phyloP scores from a whole-genome alignment of 1,140 invertebrate species.

The Pectinophora gossypiella region DNA sequence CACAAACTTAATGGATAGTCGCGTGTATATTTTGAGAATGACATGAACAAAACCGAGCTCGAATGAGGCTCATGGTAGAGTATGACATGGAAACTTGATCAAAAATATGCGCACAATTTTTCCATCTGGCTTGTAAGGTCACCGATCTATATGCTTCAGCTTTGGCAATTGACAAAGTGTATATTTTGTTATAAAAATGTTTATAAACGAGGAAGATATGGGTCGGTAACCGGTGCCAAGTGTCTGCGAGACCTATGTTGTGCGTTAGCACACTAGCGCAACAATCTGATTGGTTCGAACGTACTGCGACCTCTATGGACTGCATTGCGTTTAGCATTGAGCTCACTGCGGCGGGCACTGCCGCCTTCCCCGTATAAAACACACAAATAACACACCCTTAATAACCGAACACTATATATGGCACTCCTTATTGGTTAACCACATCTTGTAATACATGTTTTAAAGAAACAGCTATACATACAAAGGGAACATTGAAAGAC shows the following conservation, averaged over 20 bases:
- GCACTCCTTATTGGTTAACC: too few species aligned
- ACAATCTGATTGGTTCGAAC: conserved; percentile 65
- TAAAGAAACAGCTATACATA: too few species aligned
- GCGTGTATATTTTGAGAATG: not conserved
- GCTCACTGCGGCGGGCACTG: conserved; percentile 66
- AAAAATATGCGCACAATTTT: conserved; percentile 53
- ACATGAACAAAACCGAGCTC: not conserved
- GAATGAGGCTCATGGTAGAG: too few species aligned
- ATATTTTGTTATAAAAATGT: conserved; percentile 4
- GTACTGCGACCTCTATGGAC: conserved; percentile 72
- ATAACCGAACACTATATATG: conserved; percentile 31
- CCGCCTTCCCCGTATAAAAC: conserved; percentile 68
- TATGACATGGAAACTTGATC: too few species aligned
- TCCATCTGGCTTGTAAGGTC: conserved; percentile 35
- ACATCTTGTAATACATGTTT: too few species aligned
- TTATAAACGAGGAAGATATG: conserved; percentile 28
- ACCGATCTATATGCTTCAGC: conserved; percentile 49
- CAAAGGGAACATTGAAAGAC: too few species aligned
- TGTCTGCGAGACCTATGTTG: conserved; percentile 51
- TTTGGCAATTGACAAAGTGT: conserved; percentile 20
- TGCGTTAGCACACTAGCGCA: conserved; percentile 75
- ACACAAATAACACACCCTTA: conserved; percentile 62
- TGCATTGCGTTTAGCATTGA: conserved; percentile 72
- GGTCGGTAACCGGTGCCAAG: conserved; percentile 55
- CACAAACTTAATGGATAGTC: not conserved